Evolutionary conservation across 2,113 vertebrate species (phyloP).

Genomic region (Gyps fulvus): DNA sequence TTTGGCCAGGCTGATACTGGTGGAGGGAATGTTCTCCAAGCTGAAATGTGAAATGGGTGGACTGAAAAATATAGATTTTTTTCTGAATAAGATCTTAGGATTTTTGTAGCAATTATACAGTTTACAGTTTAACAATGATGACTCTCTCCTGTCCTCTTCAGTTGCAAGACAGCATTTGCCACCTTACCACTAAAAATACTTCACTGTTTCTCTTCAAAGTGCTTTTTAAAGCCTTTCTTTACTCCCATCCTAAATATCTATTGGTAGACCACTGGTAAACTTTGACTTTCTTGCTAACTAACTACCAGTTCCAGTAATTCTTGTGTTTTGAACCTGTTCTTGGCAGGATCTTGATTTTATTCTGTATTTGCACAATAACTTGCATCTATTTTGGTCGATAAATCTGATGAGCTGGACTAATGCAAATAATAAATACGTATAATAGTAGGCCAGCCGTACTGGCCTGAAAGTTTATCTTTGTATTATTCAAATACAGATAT

Average conservation of each 20-base stretch:
- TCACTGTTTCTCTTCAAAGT: not conserved
- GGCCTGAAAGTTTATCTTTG: not conserved
- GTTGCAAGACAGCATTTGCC: not conserved
- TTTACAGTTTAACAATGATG: not conserved
- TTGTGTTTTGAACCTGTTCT: not conserved
- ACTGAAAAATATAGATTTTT: not conserved
- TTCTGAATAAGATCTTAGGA: not conserved
- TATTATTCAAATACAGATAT: slow-evolving; percentile 4
- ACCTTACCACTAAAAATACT: not conserved
- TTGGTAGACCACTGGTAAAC: not conserved
- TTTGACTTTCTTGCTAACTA: not conserved
- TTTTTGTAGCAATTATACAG: not conserved
- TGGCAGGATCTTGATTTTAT: not conserved
- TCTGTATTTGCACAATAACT: not conserved
- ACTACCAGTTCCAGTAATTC: not conserved
- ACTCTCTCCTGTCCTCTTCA: not conserved
- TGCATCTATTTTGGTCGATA: not conserved
- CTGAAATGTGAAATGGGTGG: not conserved
- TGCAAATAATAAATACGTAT: not conserved
- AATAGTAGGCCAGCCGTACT: not conserved
- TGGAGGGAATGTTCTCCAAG: not conserved
- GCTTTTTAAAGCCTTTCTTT: not conserved
- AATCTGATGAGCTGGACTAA: not conserved
- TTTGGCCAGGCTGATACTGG: not conserved
- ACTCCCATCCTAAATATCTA: not conserved